Evolutionary conservation across 1,140 invertebrate genomes (phyloP), one percentile per base, ranked within the genome.

Genomic region (Prorops nasuta): DNA sequence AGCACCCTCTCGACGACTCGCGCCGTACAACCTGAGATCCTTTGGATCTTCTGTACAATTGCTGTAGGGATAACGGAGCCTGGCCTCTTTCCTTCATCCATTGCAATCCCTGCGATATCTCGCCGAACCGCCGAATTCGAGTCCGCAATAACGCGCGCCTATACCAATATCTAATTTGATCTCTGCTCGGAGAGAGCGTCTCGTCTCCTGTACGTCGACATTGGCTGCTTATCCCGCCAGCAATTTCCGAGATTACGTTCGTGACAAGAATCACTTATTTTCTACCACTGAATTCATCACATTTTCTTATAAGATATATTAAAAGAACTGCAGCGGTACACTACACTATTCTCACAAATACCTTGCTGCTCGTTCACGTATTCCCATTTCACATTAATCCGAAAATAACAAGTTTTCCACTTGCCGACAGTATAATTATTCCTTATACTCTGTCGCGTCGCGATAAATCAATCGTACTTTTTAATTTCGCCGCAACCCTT

Each of bases 111-210:
- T n/a, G n/a, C 60, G 58, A 71, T 66, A 67, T 66, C 61, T 65
- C 64, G 58, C 51, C 34, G 43, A 46, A 9, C 4, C 15, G 31
- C 44, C 58, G 40, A 66, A 62, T 66, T 64, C 54, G 48, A 45
- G 41, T 38, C 41, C 37, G 60, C 60, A 60, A 64, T 69, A 66
- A n/a, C n/a, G 61, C 58, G 58, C 54, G 65, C 63, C 65, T 69
- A 65, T 56, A 56, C 60, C 63, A 60, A 63, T 63, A 66, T 58
- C 66, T 70, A 67, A 71, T 69, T 69, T 62, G 44, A 66, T 67
- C 62, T 40, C 44, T 24, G 7, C 36, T 50, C 8, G 18, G 9
- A 18, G 12, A 46, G 37, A 18, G 12, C 19, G 10, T 28, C 4
- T 10, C 24, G n/a, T n/a, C n/a, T n/a, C n/a, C n/a, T n/a, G n/a